Evolutionary conservation across 2,797 vertebrate genomes (phyloP).

Genomic region (Lepidocolaptes lacrymiger): DNA sequence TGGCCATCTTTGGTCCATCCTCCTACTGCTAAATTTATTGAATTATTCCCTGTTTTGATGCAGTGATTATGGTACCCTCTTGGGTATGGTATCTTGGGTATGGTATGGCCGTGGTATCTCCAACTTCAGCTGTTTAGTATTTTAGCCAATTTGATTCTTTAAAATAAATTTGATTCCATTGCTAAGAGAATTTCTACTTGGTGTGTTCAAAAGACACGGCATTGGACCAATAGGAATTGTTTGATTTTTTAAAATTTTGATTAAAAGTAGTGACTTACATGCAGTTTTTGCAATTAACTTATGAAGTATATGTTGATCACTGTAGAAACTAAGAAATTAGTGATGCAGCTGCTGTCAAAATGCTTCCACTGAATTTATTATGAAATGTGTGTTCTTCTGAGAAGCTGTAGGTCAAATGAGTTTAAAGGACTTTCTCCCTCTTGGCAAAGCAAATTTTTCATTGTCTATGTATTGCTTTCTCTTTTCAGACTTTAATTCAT

Average conservation of each 20-base stretch:
- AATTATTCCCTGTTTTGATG: neutral
- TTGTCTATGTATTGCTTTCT: neutral
- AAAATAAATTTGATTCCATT: neutral
- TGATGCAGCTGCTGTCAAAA: neutral
- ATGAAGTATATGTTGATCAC: neutral
- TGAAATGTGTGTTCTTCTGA: neutral
- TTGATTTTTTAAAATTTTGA: neutral
- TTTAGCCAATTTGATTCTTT: neutral
- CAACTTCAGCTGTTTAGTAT: neutral
- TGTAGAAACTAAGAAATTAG: neutral
- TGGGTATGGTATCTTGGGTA: neutral
- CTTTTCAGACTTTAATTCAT: neutral
- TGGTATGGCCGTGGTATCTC: neutral
- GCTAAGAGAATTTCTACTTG: neutral
- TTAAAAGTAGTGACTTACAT: fast-evolving
- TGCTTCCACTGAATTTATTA: neutral
- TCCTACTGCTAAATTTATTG: neutral
- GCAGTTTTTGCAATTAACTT: neutral
- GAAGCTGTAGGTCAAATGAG: neutral
- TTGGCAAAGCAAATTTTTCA: neutral
- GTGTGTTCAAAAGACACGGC: fast-evolving
- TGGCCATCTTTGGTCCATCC: neutral
- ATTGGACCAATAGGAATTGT: neutral
- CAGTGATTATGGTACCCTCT: neutral
- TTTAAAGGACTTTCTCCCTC: neutral